phyloP scores from a whole-genome alignment of 2,797 vertebrate species.

The Lateolabrax maculatus region DNA sequence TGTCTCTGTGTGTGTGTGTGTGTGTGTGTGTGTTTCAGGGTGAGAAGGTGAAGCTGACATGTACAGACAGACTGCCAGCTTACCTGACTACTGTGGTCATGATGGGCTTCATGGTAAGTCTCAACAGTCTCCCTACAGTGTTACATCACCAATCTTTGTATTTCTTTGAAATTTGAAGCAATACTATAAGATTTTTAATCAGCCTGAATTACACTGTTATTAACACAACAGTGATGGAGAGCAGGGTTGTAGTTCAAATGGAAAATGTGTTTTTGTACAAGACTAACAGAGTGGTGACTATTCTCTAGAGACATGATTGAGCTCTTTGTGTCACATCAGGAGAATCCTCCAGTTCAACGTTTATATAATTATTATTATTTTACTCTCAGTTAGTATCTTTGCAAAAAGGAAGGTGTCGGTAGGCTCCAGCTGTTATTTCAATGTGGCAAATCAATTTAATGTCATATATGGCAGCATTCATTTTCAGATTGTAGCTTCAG shows the following conservation, averaged over 20 bases:
- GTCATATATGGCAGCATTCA: too few relatives aligned
- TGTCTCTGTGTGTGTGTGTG: conserved; percentile 11
- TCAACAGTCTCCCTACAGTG: background rate
- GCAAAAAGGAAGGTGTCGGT: too few relatives aligned
- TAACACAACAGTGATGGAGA: background rate
- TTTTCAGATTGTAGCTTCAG: too few relatives aligned
- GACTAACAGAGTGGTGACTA: too few relatives aligned
- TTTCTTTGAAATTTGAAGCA: background rate
- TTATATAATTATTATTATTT: too few relatives aligned
- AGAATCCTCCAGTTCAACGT: too few relatives aligned
- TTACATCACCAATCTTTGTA: background rate
- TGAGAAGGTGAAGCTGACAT: conserved; percentile 95
- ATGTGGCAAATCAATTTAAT: too few relatives aligned
- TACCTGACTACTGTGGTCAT: conserved; percentile 90
- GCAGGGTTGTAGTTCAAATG: background rate
- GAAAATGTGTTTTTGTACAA: too few relatives aligned
- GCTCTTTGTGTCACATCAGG: too few relatives aligned
- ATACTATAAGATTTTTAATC: background rate
- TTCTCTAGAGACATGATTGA: too few relatives aligned
- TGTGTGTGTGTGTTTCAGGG: conserved; percentile 77
- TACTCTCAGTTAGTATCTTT: too few relatives aligned
- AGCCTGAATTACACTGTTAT: background rate
- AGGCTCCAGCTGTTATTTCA: too few relatives aligned
- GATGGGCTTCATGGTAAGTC: conserved; percentile 93
- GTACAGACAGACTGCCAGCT: conserved; percentile 93